These are phyloP conservation scores for Polypterus bichir DNA, from an alignment of 2,113 vertebrate genomes.

Conservation along the genomic window DNA sequence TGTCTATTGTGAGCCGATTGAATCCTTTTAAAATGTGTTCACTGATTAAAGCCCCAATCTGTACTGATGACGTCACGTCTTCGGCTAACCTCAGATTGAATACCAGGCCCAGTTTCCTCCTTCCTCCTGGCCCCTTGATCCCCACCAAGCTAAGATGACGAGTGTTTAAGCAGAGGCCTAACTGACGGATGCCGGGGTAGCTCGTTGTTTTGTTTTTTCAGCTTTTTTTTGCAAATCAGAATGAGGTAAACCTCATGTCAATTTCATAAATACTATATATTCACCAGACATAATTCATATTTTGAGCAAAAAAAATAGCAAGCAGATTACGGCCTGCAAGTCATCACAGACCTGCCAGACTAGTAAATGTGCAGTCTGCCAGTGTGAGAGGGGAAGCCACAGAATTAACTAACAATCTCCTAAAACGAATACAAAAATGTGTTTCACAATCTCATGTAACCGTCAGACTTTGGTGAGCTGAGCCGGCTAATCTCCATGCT, in stretches of 20 bases:
- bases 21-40: too few species aligned
- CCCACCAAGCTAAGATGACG: too few species aligned
- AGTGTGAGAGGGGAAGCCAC: conserved; percentile 10
- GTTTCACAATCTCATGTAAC: too few species aligned
- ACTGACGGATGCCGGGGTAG: neutral
- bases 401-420: neutral
- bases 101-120: too few species aligned
- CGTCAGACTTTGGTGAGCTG: too few species aligned
- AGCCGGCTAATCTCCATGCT: too few species aligned
- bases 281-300: conserved; percentile 6
- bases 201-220: neutral
- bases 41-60: too few species aligned
- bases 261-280: neutral
- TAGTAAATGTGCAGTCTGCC: conserved; percentile 15
- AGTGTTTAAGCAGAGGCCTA: neutral
- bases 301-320: conserved; percentile 9
- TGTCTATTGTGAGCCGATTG: too few species aligned
- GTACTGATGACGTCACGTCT: too few species aligned
- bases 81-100: too few species aligned
- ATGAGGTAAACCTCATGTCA: conserved; percentile 4
- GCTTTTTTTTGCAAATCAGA: neutral
- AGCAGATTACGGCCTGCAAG: neutral
- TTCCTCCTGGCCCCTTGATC: too few species aligned
- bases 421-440: neutral
- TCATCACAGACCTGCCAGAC: neutral